Conservation (phyloP, 2,113 vertebrate genomes). For the Pristiophorus japonicus region DNA sequence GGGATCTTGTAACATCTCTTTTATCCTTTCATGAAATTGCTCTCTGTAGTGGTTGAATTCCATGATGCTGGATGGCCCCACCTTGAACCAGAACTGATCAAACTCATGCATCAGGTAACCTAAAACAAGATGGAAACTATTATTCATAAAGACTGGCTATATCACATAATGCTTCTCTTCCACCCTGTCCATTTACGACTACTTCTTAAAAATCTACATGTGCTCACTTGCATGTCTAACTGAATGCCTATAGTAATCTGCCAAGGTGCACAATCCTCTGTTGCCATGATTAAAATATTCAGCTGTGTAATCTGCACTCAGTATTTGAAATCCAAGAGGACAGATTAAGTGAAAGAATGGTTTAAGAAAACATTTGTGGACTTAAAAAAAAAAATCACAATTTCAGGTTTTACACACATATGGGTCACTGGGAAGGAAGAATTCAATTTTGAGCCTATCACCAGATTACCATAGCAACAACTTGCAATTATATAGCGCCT, state of each 20-base stretch:
- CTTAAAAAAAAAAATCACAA: background rate
- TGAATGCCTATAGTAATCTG: background rate
- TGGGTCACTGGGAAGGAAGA: background rate
- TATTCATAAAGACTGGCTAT: background rate
- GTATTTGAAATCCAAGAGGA: background rate
- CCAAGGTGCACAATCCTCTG: background rate
- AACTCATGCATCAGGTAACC: constrained; percentile 94
- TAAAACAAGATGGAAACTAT: constrained; percentile 46
- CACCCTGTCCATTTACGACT: background rate
- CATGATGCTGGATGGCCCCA: constrained; percentile 96
- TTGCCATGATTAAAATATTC: background rate
- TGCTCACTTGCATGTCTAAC: background rate
- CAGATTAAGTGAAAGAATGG: background rate
- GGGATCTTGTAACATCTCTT: constrained; percentile 67
- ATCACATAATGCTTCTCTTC: background rate
- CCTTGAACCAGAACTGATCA: constrained; percentile 92
- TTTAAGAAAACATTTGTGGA: background rate
- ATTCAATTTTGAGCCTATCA: background rate
- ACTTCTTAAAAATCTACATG: background rate
- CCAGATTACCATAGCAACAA: background rate
- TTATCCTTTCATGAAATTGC: constrained; percentile 82
- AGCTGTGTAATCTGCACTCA: background rate
- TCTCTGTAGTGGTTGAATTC: constrained; percentile 94
- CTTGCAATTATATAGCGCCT: background rate
- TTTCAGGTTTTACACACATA: background rate